Evolutionary conservation across 92 coral and sea anemone genomes (phyloP), one percentile per base, ranked within the genome.

Genomic region (Umimayanthus kanabou): DNA sequence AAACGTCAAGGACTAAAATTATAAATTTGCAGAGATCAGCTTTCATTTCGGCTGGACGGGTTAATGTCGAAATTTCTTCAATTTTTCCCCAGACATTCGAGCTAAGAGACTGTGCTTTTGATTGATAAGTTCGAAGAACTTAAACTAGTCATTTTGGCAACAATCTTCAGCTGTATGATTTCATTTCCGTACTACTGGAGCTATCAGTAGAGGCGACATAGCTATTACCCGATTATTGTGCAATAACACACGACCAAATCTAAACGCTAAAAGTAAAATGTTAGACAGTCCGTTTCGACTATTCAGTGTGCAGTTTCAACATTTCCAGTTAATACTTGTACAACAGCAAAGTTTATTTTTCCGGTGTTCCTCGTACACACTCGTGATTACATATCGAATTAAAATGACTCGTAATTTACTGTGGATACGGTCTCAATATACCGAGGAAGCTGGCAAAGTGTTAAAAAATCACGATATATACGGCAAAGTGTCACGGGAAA

Each of bases 401-500:
- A 10, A 74, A 74, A 74, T n/a, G 10, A 74, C 45, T 75, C 16
- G 2, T 33, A 23, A 43, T 10, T 18, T 75, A 43, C 78, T 39
- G 1, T 6, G 45, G 53, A 75, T 39, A 75, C 79, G 30, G 79
- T 20, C 69, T 61, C 69, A 61, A 61, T 61, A 61, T 61, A 61
- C 69, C 69, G 23, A 61, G 69, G 69, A 39, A 14, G 20, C 66
- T 14, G 22, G 10, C 2, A 5, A 23, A n/a, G 45, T 37, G 53
- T 2, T 37, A 75, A 22, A 42, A 83, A 83, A 67, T 45, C 77
- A 66, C 43, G 61, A 42, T 49, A 45, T 15, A 1, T 33, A 33
- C 37, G 37, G 37, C 29, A 45, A 45, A 55, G 40, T 83, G 87
- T 83, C 87, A 83, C 87, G 64, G 87, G 87, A 83, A 82, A 81